Evolutionary conservation across 2,797 vertebrate species (phyloP).

Genomic region (Rhinella marina): DNA sequence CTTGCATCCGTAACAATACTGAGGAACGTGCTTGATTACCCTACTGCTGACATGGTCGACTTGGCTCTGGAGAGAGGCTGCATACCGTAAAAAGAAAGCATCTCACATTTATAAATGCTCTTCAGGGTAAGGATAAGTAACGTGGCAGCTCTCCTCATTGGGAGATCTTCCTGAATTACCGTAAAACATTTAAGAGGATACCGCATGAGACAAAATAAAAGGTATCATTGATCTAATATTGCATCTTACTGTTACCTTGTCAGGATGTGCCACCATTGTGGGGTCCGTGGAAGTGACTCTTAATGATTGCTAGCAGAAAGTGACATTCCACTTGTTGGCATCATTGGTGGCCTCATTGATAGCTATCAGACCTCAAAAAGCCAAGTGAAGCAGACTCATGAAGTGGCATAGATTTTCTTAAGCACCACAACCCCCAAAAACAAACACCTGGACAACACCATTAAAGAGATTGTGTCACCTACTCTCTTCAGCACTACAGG

Average conservation of each 20-base stretch:
- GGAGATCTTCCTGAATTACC: slow-evolving; percentile 22
- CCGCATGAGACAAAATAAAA: background rate
- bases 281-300: background rate
- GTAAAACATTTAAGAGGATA: background rate
- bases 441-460: too few relatives aligned
- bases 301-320: background rate
- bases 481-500: too few relatives aligned
- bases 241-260: background rate
- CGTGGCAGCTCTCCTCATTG: background rate
- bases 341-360: too few relatives aligned
- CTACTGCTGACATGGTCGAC: slow-evolving; percentile 55
- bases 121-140: slow-evolving; percentile 46
- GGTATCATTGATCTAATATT: background rate
- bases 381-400: too few relatives aligned
- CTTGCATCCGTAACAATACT: slow-evolving; percentile 61
- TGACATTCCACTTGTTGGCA: too few relatives aligned
- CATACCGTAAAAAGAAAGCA: slow-evolving; percentile 37
- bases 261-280: background rate
- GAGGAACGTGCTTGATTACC: slow-evolving; percentile 57
- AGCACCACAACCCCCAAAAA: too few relatives aligned
- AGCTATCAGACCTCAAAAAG: too few relatives aligned
- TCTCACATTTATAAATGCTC: slow-evolving; percentile 49
- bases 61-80: slow-evolving; percentile 44
- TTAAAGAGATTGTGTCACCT: too few relatives aligned
- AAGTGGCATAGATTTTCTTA: too few relatives aligned